A percentile compares a stretch with the other conserved stretches of the same genome.
Evolutionary conservation across 1,140 invertebrate genomes (phyloP).

Genomic region (Paracyclopina nana): DNA sequence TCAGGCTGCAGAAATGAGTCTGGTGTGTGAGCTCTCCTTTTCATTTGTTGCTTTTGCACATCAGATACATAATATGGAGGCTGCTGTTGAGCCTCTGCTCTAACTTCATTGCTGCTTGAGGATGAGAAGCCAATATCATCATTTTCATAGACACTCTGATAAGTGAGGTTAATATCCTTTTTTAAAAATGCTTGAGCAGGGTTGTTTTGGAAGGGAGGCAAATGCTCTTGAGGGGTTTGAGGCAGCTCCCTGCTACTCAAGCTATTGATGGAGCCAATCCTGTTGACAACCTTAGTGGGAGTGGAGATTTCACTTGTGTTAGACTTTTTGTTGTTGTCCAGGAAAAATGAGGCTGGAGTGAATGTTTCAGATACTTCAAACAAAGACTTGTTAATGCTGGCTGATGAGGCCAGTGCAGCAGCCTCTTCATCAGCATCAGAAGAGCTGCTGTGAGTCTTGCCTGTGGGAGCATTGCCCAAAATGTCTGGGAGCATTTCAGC

Average conservation of each 20-base stretch:
- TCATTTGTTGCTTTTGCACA: too few relatives aligned
- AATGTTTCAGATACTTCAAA: conserved; percentile 4
- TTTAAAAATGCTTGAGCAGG: too few relatives aligned
- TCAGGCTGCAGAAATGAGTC: too few relatives aligned
- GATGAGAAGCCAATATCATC: too few relatives aligned
- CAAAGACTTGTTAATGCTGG: conserved; percentile 1
- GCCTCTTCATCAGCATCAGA: conserved; percentile 25
- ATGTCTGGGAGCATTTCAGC: conserved; percentile 12
- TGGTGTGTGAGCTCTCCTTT: too few relatives aligned
- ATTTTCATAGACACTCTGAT: conserved; percentile 4
- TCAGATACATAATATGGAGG: too few relatives aligned
- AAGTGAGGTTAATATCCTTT: conserved; percentile 2
- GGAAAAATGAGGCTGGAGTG: conserved; percentile 5
- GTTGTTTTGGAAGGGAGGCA: too few relatives aligned
- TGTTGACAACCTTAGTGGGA: too few relatives aligned
- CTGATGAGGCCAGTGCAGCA: background rate
- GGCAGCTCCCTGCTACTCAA: background rate
- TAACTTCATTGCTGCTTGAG: too few relatives aligned
- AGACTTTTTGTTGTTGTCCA: background rate
- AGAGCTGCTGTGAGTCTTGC: background rate
- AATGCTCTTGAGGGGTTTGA: conserved; percentile 16
- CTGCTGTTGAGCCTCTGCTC: too few relatives aligned
- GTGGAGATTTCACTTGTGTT: too few relatives aligned
- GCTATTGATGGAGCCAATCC: too few relatives aligned
- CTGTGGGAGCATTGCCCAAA: conserved; percentile 1